Base-by-base conservation (phyloP, 1,140 invertebrate genomes). In the Leptestheria dahalacensis region DNA sequence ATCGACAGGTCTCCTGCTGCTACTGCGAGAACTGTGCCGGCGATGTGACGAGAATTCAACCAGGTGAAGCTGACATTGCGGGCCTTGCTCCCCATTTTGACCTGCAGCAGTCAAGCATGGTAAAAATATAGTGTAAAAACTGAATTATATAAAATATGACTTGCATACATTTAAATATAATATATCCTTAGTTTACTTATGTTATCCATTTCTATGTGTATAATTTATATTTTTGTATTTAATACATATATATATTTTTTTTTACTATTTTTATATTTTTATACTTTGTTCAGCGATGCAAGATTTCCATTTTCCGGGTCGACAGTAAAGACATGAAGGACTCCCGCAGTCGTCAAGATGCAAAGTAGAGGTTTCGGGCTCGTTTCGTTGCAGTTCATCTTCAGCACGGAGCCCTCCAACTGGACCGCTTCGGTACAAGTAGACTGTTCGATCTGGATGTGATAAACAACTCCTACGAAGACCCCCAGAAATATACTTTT, bases 1-100 rank as follows among this genome's bases (percentile, higher is more conserved):
- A 95, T 80, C 28, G 80, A 74, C n/a, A 85, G 75, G 67, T 90
- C 87, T 51, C 83, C 83, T 41, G 82, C 84, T 48, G 86, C 77
- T 52, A 89, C 81, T 3, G 87, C 88, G 41, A 92, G 68, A 18
- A 74, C 62, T 12, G 70, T 69, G 65, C 79, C 80, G 33, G 79
- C 81, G 33, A 41, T 15, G 33, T 41, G 6, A 9, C 6, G 6
- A 48, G 74, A 75, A 12, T 83, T 82, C 46, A 83, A 80, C 88
- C 88, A 93, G 53, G 79, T 78, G 25, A 88, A 74, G 33, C 74
- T 73, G 12, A 80, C 75, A n/a, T 79, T 74, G 25, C 80, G 78
- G 28, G 75, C 75, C 62, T 78, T 77, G 9, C 84, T 82, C 73
- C 81, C 89, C 54, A 92, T 69, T 75, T 91, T 92, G 10, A 84